Conservation (phyloP, 2,797 vertebrate species). For the Thalassophryne amazonica region DNA sequence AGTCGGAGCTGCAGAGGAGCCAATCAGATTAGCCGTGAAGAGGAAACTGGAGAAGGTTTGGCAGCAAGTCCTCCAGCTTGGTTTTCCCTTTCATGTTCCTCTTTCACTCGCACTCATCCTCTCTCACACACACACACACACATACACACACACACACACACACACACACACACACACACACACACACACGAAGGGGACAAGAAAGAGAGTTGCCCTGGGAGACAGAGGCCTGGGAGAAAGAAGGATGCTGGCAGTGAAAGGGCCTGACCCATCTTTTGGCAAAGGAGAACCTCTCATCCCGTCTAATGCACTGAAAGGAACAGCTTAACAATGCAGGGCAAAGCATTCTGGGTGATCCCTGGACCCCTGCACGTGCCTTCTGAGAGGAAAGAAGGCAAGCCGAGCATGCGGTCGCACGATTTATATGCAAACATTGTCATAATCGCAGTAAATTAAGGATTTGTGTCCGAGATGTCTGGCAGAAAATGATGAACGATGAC, state of each 20-base stretch:
- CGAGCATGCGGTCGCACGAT: slow-evolving; percentile 28
- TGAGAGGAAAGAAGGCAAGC: slow-evolving; percentile 31
- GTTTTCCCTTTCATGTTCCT: slow-evolving; percentile 72
- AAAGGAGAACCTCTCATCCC: slow-evolving; percentile 59
- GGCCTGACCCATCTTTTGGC: slow-evolving; percentile 78
- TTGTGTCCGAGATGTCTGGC: slow-evolving; percentile 20
- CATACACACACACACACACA: slow-evolving; percentile 5
- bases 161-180: slow-evolving; percentile 37
- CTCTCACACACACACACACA: slow-evolving; percentile 20
- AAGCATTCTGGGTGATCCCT: slow-evolving; percentile 79
- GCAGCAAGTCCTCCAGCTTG: slow-evolving; percentile 58
- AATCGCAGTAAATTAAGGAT: slow-evolving; percentile 50
- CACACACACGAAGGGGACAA: slow-evolving; percentile 57
- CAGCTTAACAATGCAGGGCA: slow-evolving; percentile 66
- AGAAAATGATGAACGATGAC: slow-evolving; percentile 49
- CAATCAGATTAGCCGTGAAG: slow-evolving; percentile 76
- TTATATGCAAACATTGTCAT: slow-evolving; percentile 57
- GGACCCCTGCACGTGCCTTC: slow-evolving; percentile 78
- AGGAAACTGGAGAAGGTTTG: slow-evolving; percentile 73
- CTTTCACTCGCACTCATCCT: slow-evolving; percentile 49
- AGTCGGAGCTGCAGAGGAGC: slow-evolving; percentile 55
- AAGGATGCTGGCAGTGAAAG: slow-evolving; percentile 77
- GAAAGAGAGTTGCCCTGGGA: slow-evolving; percentile 74
- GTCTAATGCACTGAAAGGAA: slow-evolving; percentile 70
- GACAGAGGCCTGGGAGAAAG: slow-evolving; percentile 76